A percentile compares a stretch with the other conserved stretches of the same genome.
These are phyloP conservation scores for Barypeithes pellucidus DNA, from an alignment of 2,888 invertebrate species.

Conservation along the genomic window DNA sequence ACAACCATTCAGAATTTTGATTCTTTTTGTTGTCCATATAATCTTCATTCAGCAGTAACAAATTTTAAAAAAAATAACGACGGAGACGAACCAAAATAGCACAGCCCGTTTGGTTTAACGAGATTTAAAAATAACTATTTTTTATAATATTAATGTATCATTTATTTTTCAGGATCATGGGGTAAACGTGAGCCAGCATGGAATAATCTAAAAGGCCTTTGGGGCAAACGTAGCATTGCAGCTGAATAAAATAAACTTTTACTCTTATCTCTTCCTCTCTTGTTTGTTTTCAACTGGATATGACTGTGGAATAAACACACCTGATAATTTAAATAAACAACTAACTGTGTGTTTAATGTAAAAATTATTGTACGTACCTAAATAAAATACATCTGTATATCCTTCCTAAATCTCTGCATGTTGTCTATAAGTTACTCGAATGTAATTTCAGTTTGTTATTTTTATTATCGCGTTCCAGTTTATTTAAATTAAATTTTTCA, in stretches of 20 bases:
- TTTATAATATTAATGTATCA: background rate
- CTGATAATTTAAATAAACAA: conserved; percentile 25
- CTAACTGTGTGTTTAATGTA: conserved; percentile 20
- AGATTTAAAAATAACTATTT: background rate
- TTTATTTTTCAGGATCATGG: conserved; percentile 76
- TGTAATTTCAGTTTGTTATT: background rate
- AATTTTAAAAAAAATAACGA: too few relatives aligned
- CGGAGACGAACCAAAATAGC: too few relatives aligned
- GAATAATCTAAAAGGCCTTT: conserved; percentile 86
- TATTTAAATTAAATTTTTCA: too few relatives aligned
- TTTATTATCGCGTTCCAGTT: background rate
- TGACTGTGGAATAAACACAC: conserved; percentile 34
- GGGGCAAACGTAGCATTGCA: conserved; percentile 79
- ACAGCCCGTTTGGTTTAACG: too few relatives aligned
- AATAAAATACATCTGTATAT: conserved; percentile 15
- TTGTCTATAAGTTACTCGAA: background rate
- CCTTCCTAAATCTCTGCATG: background rate
- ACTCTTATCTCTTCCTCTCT: conserved; percentile 33
- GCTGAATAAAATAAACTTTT: conserved; percentile 53
- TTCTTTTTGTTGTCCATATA: too few relatives aligned
- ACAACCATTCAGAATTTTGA: too few relatives aligned
- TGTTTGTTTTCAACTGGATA: conserved; percentile 58
- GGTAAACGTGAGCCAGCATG: conserved; percentile 86
- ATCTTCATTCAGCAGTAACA: too few relatives aligned
- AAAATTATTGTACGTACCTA: conserved; percentile 21